Percentiles rank a stretch among this genome's conserved stretches.
These are phyloP conservation scores for Distichodus sexfasciatus DNA, from an alignment of 2,797 vertebrate genomes.

Conservation along the genomic window DNA sequence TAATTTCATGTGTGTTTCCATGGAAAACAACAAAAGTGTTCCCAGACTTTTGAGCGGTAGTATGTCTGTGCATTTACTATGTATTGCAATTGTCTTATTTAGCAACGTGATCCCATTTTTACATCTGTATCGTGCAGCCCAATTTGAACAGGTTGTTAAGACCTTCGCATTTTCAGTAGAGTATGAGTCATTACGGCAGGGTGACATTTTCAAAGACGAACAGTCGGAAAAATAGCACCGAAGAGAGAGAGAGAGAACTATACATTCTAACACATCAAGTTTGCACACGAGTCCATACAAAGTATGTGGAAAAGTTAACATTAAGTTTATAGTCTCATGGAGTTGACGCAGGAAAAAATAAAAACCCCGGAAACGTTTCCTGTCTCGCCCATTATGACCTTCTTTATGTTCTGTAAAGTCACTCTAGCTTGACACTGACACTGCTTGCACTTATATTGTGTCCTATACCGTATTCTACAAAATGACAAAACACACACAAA, in stretches of 20 bases:
- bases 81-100: background rate
- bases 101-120: background rate
- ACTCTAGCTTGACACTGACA: conserved; percentile 17
- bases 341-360: conserved; percentile 2
- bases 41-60: too few relatives aligned
- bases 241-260: conserved; percentile 10
- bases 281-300: conserved; percentile 10
- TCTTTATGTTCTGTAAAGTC: conserved; percentile 5
- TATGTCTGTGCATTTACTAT: background rate
- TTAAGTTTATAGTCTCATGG: conserved; percentile 14
- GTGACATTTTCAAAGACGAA: conserved; percentile 1
- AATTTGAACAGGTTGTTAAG: background rate
- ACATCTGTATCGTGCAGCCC: background rate
- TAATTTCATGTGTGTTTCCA: too few relatives aligned
- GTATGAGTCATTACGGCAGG: background rate
- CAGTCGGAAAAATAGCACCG: conserved; percentile 31
- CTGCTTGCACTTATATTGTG: conserved; percentile 13
- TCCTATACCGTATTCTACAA: conserved; percentile 28
- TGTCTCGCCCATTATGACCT: background rate
- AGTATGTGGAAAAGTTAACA: background rate
- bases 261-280: conserved; percentile 9
- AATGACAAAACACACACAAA: conserved; percentile 43
- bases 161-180: background rate
- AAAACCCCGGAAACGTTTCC: background rate
- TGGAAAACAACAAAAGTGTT: too few relatives aligned